Conservation (phyloP, 2,113 vertebrate genomes). For the Campylomormyrus tamandua region DNA sequence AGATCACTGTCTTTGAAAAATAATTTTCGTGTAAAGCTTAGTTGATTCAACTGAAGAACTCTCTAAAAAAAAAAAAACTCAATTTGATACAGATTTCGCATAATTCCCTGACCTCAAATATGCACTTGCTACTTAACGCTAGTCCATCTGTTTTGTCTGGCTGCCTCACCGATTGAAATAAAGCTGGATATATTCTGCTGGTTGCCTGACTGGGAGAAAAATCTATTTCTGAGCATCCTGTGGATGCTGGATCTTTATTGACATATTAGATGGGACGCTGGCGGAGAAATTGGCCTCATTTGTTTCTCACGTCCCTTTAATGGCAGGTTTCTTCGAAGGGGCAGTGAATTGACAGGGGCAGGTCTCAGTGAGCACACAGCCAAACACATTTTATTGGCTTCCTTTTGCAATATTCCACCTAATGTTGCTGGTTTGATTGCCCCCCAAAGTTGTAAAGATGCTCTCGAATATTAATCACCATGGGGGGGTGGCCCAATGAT, state of each 20-base stretch:
- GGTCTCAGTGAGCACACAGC: conserved; percentile 57
- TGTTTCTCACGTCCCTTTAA: conserved; percentile 68
- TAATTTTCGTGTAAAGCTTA: conserved; percentile 8
- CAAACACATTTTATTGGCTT: conserved; percentile 53
- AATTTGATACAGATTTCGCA: conserved; percentile 31
- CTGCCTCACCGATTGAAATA: conserved; percentile 51
- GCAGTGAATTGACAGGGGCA: conserved; percentile 58
- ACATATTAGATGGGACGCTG: conserved; percentile 65
- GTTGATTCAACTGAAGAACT: not conserved
- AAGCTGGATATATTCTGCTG: conserved; percentile 58
- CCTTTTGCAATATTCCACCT: conserved; percentile 48
- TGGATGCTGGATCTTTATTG: conserved; percentile 58
- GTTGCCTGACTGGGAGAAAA: conserved; percentile 57
- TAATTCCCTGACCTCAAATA: conserved; percentile 41
- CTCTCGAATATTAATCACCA: conserved; percentile 57
- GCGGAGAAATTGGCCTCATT: conserved; percentile 71
- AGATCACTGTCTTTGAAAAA: not conserved
- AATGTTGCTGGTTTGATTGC: conserved; percentile 40
- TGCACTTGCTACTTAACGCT: conserved; percentile 44
- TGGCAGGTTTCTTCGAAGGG: conserved; percentile 60
- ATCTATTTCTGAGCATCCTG: conserved; percentile 58
- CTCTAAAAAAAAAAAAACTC: not conserved
- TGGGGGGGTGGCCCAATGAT: conserved; percentile 46
- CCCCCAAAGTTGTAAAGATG: conserved; percentile 55
- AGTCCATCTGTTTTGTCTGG: conserved; percentile 53